Conservation (phyloP, 2,797 vertebrate genomes). For the Lerista edwardsae region DNA sequence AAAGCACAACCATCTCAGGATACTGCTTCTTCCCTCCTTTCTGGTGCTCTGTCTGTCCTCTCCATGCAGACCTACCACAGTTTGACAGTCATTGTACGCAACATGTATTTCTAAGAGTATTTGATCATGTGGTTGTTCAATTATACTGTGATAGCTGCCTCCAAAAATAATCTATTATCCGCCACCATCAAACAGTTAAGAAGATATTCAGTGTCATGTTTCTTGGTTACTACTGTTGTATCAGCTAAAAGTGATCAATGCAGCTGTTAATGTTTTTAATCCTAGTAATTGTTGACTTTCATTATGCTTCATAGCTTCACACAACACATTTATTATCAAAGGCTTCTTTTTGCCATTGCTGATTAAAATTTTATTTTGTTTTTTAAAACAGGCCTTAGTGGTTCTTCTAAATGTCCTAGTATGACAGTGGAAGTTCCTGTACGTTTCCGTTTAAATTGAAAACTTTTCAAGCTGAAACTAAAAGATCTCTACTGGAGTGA, state of each 20-base stretch:
- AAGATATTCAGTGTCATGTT: slow-evolving; percentile 17
- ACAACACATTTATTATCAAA: neutral
- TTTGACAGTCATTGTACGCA: too few species aligned
- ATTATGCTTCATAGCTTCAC: slow-evolving; percentile 22
- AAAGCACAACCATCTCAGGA: too few species aligned
- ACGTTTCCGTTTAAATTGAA: too few species aligned
- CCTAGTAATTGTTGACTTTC: slow-evolving; percentile 45
- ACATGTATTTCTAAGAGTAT: slow-evolving; percentile 39
- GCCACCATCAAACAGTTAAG: slow-evolving; percentile 22
- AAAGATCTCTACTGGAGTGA: neutral
- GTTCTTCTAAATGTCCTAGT: neutral
- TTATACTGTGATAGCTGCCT: slow-evolving; percentile 51
- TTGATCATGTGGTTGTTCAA: slow-evolving; percentile 30
- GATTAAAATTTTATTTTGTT: slow-evolving; percentile 11
- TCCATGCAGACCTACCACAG: too few species aligned
- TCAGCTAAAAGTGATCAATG: slow-evolving; percentile 51
- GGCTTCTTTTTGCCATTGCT: slow-evolving; percentile 22
- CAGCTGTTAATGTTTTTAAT: slow-evolving; percentile 17
- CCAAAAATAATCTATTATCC: slow-evolving; percentile 55
- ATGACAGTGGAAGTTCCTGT: neutral
- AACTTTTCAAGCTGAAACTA: neutral
- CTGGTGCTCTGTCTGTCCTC: too few species aligned
- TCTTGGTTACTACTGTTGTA: slow-evolving; percentile 25
- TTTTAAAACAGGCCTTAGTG: neutral
- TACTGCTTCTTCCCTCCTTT: too few species aligned